Base-by-base conservation (phyloP, 2,888 invertebrate species). In the Epinotia ramella region DNA sequence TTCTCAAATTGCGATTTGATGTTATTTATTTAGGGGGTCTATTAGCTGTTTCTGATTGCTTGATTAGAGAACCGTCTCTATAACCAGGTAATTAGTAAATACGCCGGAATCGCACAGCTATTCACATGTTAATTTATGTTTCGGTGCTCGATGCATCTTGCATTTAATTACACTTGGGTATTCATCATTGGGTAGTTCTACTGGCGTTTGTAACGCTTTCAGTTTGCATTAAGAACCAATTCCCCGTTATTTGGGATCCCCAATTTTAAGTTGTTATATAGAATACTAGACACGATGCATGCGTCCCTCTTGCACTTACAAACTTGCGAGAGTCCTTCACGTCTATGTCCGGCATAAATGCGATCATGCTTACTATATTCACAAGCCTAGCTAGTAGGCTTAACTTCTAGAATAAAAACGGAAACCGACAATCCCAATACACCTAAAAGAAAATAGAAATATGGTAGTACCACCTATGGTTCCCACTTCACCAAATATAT, bases 41-140 rank as follows among this genome's bases (percentile, higher is more conserved):
- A 67, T 67, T 57, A 67, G 28, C 33, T 62, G 70, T 60, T 59
- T 33, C 28, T 63, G 63, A 71, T 71, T 63, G 71, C 63, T 71
- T 71, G 71, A 71, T 71, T 71, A 71, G 53, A 71, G 63, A 33
- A 33, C 33, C 12, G 16, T 60, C 62, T n/a, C 33, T 28, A 33
- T n/a, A 33, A 62, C 62, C 33, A 33, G 16, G 62, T 62, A 62
- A 62, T 62, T 62, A 40, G 40, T 40, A 9, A 40, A 7, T 33
- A 62, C 16, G 62, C 28, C 9, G 1, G 60, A 33, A 33, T 33
- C 28, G 24, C 24, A 33, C 2, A 60, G 62, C 62, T 62, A 62
- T 62, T 62, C 62, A n/a, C 33, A 62, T 33, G n/a, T 33, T 62
- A 60, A 33, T 60, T 24, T 60, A 60, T 62, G 62, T 33, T n/a